phyloP scores from a whole-genome alignment of 1,140 invertebrate species.

The Anastatus disparis region DNA sequence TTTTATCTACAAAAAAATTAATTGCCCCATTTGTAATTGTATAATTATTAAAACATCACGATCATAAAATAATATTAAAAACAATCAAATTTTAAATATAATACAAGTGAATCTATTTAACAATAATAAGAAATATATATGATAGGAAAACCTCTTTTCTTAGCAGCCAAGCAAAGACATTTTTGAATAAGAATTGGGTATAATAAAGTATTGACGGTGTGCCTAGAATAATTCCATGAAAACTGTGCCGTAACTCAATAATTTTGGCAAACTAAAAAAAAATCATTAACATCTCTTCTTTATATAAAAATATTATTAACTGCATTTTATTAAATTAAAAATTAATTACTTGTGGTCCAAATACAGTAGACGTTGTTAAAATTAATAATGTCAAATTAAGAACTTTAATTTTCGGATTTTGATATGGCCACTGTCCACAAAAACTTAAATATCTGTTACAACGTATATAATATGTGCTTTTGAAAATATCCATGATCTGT shows the following conservation, averaged over 20 bases:
- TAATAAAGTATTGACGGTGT: neutral
- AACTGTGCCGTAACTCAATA: neutral
- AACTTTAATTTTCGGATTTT: neutral
- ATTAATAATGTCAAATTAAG: neutral
- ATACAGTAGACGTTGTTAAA: neutral
- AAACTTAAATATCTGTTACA: conserved; percentile 24
- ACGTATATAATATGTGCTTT: conserved; percentile 1
- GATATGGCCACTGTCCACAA: conserved; percentile 11
- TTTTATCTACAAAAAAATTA: conserved; percentile 14
- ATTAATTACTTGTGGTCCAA: too few relatives aligned
- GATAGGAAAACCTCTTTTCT: neutral
- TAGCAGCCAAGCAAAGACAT: neutral
- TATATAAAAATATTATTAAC: too few relatives aligned
- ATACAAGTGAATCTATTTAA: too few relatives aligned
- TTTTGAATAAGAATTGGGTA: neutral
- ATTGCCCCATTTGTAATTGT: too few relatives aligned
- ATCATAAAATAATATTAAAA: too few relatives aligned
- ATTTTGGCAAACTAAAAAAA: neutral
- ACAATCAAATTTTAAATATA: too few relatives aligned
- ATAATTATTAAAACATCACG: too few relatives aligned
- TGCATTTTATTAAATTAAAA: too few relatives aligned
- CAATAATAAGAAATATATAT: too few relatives aligned
- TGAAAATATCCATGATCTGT: conserved; percentile 15
- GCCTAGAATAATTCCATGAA: neutral
- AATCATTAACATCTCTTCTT: too few relatives aligned